Evolutionary conservation across 1,140 invertebrate species (phyloP), one percentile per base, ranked within the genome.

Genomic region (Leptonema lineaticorne): DNA sequence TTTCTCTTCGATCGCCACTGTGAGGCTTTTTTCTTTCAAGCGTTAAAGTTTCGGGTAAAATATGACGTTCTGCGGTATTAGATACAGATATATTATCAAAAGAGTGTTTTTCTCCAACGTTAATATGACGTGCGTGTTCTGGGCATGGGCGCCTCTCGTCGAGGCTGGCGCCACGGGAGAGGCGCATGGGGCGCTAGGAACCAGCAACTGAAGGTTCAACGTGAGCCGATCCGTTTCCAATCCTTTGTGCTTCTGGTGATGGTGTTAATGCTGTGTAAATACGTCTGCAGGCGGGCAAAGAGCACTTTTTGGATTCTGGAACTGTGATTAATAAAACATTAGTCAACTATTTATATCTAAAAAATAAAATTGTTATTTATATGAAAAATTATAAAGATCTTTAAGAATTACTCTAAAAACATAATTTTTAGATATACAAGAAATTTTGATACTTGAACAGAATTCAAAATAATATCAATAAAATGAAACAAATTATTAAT

Each of bases 181-280:
- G 69, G 53, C 69, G 63, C 65, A 50, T 64, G 67, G 64, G 64
- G 28, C 33, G 58, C 60, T 68, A 68, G 65, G 66, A 63, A 68
- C 63, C 62, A 45, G 53, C 53, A 22, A 22, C 53, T n/a, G 66
- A 67, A 27, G 66, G 45, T 57, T 48, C 66, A n/a, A 33, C 56
- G 26, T 48, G 66, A 1, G 37, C 45, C 27, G 66, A 59, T 50
- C 62, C 62, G 45, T 64, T 64, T 41, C 62, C 62, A 20, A 64
- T 64, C 26, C 62, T 46, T 29, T 46, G 66, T 20, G 48, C 37
- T 28, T 45, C 57, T 22, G 62, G 63, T 18, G 37, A 59, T 45
- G 57, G 63, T 3, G 60, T 28, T 24, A 56, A 26, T n/a, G 56
- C 24, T 11, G 46, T 65, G 46, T 46, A 50, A 48, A 59, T 27